A percentile compares a stretch with the other conserved stretches of the same genome.
Evolutionary conservation across 2,888 invertebrate genomes (phyloP).

Genomic region (Lissonota sp.): DNA sequence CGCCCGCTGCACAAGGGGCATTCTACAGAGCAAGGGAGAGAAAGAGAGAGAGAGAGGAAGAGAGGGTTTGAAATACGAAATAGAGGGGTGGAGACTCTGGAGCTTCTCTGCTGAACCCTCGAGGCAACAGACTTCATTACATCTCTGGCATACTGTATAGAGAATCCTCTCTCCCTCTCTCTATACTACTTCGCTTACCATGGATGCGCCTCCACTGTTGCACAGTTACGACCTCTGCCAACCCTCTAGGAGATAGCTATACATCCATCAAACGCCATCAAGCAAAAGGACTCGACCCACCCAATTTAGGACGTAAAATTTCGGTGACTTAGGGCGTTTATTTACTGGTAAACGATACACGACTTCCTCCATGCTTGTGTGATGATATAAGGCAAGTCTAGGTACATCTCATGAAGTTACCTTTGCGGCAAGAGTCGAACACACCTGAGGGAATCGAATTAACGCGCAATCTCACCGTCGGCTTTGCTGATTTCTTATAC

Average conservation of each 20-base stretch:
- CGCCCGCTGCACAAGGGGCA: slow-evolving; percentile 46
- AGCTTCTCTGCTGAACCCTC: slow-evolving; percentile 41
- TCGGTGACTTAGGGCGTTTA: too few species aligned
- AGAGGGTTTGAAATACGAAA: slow-evolving; percentile 53
- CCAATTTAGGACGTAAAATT: too few species aligned
- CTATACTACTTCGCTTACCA: slow-evolving; percentile 16
- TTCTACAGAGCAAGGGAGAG: slow-evolving; percentile 18
- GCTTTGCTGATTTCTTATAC: slow-evolving; percentile 40
- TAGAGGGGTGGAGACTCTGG: slow-evolving; percentile 21
- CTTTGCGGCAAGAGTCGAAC: slow-evolving; percentile 36
- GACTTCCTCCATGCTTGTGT: background rate
- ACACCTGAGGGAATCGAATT: slow-evolving; percentile 54
- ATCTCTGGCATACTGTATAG: slow-evolving; percentile 67
- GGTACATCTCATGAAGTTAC: slow-evolving; percentile 40
- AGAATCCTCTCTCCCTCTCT: slow-evolving; percentile 23
- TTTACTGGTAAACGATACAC: background rate
- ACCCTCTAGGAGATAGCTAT: slow-evolving; percentile 11
- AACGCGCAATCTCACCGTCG: slow-evolving; percentile 38
- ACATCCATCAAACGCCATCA: too few species aligned
- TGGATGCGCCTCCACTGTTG: slow-evolving; percentile 16
- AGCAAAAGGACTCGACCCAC: too few species aligned
- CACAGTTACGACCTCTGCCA: slow-evolving; percentile 47
- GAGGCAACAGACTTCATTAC: slow-evolving; percentile 69
- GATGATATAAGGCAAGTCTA: background rate
- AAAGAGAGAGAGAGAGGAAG: background rate